These are phyloP conservation scores for Adoxophyes honmai DNA, from an alignment of 1,140 invertebrate species.

Conservation along the genomic window DNA sequence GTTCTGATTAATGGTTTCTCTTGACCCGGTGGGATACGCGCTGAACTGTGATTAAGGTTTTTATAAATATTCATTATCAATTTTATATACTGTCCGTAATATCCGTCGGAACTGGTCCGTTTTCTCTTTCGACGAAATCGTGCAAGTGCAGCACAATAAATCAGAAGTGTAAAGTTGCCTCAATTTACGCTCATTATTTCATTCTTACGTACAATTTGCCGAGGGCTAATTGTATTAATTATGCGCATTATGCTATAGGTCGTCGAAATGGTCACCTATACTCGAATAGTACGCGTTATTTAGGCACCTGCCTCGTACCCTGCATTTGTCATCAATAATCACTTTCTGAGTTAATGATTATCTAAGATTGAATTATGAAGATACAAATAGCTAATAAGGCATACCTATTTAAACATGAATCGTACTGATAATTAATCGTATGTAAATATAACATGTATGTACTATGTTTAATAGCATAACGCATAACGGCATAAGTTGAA, in stretches of 20 bases:
- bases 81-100: slow-evolving; percentile 65
- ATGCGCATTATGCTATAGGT: slow-evolving; percentile 57
- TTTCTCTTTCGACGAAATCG: slow-evolving; percentile 75
- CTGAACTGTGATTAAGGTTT: slow-evolving; percentile 60
- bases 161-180: slow-evolving; percentile 74
- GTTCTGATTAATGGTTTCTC: slow-evolving; percentile 62
- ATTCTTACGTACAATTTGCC: slow-evolving; percentile 71
- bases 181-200: slow-evolving; percentile 74
- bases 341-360: background rate
- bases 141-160: slow-evolving; percentile 72
- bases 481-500: too few relatives aligned
- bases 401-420: too few relatives aligned
- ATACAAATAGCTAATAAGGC: too few relatives aligned
- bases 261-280: slow-evolving; percentile 5
- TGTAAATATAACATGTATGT: too few relatives aligned
- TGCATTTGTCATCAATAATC: too few relatives aligned
- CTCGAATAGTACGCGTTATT: background rate
- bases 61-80: slow-evolving; percentile 73
- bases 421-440: too few relatives aligned
- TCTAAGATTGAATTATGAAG: too few relatives aligned
- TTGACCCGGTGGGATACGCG: slow-evolving; percentile 47
- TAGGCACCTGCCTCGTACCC: too few relatives aligned
- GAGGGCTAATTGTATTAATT: slow-evolving; percentile 74
- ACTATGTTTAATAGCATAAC: too few relatives aligned
- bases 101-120: slow-evolving; percentile 66